A percentile compares a stretch with the other conserved stretches of the same genome.
These are phyloP conservation scores for Sylvia borin DNA, from an alignment of 2,797 vertebrate species.

Conservation along the genomic window DNA sequence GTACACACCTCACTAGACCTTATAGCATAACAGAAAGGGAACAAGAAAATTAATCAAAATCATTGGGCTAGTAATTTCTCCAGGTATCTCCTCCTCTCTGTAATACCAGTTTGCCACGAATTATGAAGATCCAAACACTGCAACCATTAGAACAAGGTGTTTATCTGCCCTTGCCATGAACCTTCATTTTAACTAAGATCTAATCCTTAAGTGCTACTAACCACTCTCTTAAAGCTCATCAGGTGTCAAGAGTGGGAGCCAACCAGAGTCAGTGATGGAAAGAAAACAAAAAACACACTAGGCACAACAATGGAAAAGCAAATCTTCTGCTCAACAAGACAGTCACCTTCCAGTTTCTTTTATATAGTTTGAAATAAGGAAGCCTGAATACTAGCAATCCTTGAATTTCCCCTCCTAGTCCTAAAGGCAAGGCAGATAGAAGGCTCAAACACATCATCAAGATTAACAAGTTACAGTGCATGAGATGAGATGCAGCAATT, in stretches of 20 bases:
- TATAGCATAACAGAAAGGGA: neutral
- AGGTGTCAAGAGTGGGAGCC: neutral
- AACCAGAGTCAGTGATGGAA: neutral
- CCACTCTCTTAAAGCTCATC: neutral
- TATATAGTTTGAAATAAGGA: neutral
- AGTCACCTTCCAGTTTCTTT: neutral
- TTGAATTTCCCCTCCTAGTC: neutral
- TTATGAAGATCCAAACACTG: neutral
- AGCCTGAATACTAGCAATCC: neutral
- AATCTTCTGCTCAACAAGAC: neutral
- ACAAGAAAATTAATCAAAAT: conserved; percentile 10
- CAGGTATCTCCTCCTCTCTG: neutral
- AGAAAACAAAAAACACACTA: too few species aligned
- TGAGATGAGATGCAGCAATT: neutral
- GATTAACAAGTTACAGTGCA: neutral
- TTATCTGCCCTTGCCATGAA: neutral
- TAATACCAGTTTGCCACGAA: neutral
- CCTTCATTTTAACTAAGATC: neutral
- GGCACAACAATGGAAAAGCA: neutral
- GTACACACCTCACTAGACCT: neutral
- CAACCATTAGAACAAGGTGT: neutral
- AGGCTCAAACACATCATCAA: neutral
- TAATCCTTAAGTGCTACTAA: neutral
- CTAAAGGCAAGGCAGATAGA: neutral
- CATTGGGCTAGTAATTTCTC: neutral